These are phyloP conservation scores for Rhinogobius similis DNA, from an alignment of 2,113 vertebrate species.

Conservation along the genomic window DNA sequence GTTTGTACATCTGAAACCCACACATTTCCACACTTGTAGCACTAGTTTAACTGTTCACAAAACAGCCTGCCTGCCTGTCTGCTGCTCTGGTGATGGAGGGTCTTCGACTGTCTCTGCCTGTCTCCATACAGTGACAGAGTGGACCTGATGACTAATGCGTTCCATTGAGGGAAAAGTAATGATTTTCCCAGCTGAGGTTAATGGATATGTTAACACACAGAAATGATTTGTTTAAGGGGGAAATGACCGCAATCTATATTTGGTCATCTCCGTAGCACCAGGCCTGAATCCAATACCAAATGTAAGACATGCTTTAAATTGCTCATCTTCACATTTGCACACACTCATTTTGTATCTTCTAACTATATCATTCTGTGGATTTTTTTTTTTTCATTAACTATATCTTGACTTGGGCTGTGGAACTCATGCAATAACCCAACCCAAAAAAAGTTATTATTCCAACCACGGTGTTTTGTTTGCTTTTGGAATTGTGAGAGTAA, in stretches of 20 bases:
- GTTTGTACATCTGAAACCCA: not conserved
- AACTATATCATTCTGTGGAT: conserved; percentile 63
- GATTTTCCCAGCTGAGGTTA: conserved; percentile 91
- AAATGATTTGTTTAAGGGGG: conserved; percentile 95
- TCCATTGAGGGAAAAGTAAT: conserved; percentile 90
- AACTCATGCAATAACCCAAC: not conserved
- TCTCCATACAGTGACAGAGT: conserved; percentile 66
- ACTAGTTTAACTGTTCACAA: not conserved
- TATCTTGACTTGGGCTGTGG: not conserved
- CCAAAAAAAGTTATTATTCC: conserved; percentile 2
- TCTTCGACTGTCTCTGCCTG: conserved; percentile 12
- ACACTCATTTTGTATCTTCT: conserved; percentile 22
- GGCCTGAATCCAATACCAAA: conserved; percentile 56
- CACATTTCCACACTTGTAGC: not conserved
- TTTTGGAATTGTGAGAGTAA: not conserved
- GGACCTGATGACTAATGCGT: conserved; percentile 91
- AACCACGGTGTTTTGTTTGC: not conserved
- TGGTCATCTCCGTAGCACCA: conserved; percentile 80
- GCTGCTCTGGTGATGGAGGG: conserved; percentile 33
- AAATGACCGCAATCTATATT: conserved; percentile 95
- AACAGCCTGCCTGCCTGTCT: conserved; percentile 1
- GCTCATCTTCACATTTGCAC: not conserved
- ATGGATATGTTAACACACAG: conserved; percentile 92
- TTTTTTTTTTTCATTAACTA: conserved; percentile 56
- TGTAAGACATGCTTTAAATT: conserved; percentile 1